These are phyloP conservation scores for Melinopterus prodromus DNA, from an alignment of 2,888 invertebrate genomes.

Conservation along the genomic window DNA sequence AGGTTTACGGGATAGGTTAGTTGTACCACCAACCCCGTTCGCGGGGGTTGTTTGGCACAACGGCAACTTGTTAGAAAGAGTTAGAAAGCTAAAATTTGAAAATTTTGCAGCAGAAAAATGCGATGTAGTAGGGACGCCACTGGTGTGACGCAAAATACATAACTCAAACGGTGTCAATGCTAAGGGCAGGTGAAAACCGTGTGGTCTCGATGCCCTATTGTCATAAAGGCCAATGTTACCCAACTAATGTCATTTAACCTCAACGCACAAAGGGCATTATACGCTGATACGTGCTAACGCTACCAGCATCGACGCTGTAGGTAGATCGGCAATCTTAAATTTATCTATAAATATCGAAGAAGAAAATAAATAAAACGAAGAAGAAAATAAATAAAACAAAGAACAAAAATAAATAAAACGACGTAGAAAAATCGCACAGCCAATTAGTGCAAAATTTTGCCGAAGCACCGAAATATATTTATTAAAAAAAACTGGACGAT, in stretches of 20 bases:
- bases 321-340: neutral
- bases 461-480: neutral
- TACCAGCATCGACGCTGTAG: neutral
- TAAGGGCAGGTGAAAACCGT: neutral
- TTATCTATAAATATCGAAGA: neutral
- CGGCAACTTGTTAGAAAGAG: too few species aligned
- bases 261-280: neutral
- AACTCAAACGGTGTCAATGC: neutral
- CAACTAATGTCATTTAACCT: neutral
- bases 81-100: too few species aligned
- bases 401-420: neutral
- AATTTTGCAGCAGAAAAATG: neutral
- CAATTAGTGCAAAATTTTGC: neutral
- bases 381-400: neutral
- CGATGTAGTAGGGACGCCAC: neutral
- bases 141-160: neutral
- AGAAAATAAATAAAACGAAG: neutral
- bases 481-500: neutral
- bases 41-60: too few species aligned
- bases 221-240: conserved; percentile 4
- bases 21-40: too few species aligned
- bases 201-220: neutral
- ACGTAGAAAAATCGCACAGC: neutral
- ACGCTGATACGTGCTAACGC: neutral
- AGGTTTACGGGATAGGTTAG: too few species aligned